Conservation (phyloP, 2,888 invertebrate genomes). For the Myopa tessellatipennis region DNA sequence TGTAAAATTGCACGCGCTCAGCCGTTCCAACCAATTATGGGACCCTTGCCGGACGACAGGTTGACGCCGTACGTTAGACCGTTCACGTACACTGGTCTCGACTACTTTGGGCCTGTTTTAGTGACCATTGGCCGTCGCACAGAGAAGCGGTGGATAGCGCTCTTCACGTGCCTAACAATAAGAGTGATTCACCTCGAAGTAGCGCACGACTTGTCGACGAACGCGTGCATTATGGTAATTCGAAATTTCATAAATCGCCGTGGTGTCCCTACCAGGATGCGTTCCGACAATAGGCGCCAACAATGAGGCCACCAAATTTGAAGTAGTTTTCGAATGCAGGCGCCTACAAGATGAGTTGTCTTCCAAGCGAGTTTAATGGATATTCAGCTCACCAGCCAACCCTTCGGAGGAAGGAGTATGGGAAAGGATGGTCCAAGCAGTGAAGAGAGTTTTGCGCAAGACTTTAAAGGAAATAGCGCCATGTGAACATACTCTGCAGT, state of each 20-base stretch:
- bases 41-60: no score
- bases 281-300: no score
- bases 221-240: neutral
- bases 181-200: neutral
- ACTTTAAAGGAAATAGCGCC: neutral
- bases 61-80: no score
- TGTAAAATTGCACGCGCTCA: no score
- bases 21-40: no score
- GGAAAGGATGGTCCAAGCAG: neutral
- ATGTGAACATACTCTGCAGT: neutral
- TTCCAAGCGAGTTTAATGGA: neutral
- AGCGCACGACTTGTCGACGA: neutral
- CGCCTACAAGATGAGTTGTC: neutral
- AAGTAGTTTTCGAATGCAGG: constrained; percentile 20
- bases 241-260: constrained; percentile 4
- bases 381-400: neutral
- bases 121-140: constrained; percentile 46
- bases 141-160: constrained; percentile 33
- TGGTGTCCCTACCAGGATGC: constrained; percentile 12
- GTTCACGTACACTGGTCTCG: constrained; percentile 45
- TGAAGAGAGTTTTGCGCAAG: neutral
- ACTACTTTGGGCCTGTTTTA: constrained; percentile 46
- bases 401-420: neutral
- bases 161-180: constrained; percentile 6
- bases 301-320: neutral